Percentiles rank a stretch among this genome's conserved stretches.
Conservation (phyloP, 2,888 invertebrate genomes). For the Drosophila kuntzei region DNA sequence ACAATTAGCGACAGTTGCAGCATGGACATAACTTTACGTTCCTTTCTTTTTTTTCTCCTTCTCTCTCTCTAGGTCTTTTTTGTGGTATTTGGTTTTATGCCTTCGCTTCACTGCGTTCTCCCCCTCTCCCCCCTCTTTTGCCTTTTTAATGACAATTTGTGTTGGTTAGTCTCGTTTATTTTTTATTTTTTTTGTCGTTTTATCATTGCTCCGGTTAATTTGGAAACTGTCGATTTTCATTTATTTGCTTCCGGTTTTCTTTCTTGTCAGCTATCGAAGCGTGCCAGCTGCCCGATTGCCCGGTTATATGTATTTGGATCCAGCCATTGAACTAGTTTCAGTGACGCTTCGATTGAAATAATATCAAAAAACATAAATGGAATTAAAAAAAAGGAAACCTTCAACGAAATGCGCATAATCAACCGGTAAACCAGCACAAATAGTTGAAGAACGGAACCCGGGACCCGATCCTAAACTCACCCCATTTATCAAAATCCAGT, state of each 20-base stretch:
- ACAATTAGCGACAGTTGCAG: constrained; percentile 80
- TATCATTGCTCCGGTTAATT: constrained; percentile 74
- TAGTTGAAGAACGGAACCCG: constrained; percentile 31
- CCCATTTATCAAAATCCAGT: constrained; percentile 48
- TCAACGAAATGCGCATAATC: constrained; percentile 39
- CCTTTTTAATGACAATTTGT: constrained; percentile 61
- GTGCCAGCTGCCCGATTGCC: constrained; percentile 46
- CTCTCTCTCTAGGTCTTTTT: constrained; percentile 4
- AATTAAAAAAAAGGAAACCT: constrained; percentile 1
- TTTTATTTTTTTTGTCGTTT: constrained; percentile 30
- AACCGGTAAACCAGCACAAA: constrained; percentile 65
- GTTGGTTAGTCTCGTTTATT: constrained; percentile 42
- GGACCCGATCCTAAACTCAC: constrained; percentile 42
- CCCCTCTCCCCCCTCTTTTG: constrained; percentile 3
- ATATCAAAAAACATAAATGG: background rate
- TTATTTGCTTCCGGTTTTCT: constrained; percentile 67
- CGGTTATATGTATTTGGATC: constrained; percentile 4
- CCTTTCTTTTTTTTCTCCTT: constrained; percentile 17
- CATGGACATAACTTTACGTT: constrained; percentile 53
- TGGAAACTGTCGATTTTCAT: constrained; percentile 75
- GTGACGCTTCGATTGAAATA: background rate
- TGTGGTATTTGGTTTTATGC: constrained; percentile 56
- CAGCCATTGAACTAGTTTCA: constrained; percentile 34
- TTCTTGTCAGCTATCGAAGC: constrained; percentile 33
- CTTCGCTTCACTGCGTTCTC: constrained; percentile 53